A percentile compares a stretch with the other conserved stretches of the same genome.
phyloP scores from a whole-genome alignment of 2,888 invertebrate genomes.

The Thelaira solivaga region DNA sequence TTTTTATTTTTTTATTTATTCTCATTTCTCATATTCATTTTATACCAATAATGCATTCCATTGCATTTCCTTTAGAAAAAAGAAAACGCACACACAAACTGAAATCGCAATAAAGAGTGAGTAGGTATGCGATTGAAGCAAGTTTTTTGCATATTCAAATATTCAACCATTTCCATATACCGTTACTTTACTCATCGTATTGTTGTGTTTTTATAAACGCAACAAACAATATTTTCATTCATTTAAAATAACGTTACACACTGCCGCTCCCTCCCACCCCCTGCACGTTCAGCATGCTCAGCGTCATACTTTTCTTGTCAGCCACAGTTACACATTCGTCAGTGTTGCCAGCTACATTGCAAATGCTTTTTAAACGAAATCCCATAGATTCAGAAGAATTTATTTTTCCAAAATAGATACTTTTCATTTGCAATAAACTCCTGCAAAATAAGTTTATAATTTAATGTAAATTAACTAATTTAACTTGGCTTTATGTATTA shows the following conservation, averaged over 20 bases:
- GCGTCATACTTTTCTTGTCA: background rate
- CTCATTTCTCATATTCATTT: conserved; percentile 21
- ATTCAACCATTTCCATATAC: conserved; percentile 32
- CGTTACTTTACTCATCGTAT: conserved; percentile 48
- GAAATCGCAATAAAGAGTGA: conserved; percentile 3
- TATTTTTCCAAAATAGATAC: too few species aligned
- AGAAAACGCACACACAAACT: conserved; percentile 4
- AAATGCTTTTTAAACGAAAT: too few species aligned
- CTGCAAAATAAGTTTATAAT: too few species aligned
- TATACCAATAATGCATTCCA: conserved; percentile 49
- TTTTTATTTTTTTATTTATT: conserved; percentile 31
- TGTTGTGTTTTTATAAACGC: conserved; percentile 2
- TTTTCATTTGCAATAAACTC: too few species aligned
- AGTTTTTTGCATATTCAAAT: conserved; percentile 41
- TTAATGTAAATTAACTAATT: too few species aligned
- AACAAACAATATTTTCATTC: conserved; percentile 52
- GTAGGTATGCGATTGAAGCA: background rate
- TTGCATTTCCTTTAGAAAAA: conserved; percentile 43
- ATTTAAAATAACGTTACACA: conserved; percentile 52
- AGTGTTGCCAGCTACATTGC: too few species aligned
- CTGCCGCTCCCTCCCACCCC: conserved; percentile 7
- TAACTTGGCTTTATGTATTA: too few species aligned
- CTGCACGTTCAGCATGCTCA: too few species aligned
- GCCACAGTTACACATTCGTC: background rate
- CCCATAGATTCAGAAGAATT: too few species aligned